Conservation (phyloP, 2,888 invertebrate genomes). For the Hipparchia semele region DNA sequence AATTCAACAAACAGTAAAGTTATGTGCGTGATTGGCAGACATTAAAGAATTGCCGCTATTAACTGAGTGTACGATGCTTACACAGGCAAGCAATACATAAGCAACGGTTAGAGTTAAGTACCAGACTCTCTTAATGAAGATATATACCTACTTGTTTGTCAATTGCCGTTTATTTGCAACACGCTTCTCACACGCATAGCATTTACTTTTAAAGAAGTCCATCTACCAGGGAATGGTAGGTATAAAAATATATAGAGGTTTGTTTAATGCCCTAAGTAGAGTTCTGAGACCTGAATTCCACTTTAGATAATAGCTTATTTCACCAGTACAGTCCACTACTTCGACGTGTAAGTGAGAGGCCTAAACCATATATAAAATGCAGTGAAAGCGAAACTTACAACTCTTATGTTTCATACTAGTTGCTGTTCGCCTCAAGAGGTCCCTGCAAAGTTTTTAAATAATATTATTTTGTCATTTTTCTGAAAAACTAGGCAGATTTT, state of each 20-base stretch:
- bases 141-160: constrained; percentile 4
- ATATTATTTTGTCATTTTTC: too few relatives aligned
- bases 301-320: background rate
- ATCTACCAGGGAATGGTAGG: background rate
- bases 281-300: background rate
- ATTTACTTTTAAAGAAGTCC: background rate
- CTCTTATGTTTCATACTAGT: too few relatives aligned
- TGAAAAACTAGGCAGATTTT: too few relatives aligned
- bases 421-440: too few relatives aligned
- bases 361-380: too few relatives aligned
- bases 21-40: constrained; percentile 39
- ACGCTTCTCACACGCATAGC: constrained; percentile 16
- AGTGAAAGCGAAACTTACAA: too few relatives aligned
- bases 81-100: constrained; percentile 17
- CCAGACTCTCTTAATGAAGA: constrained; percentile 11
- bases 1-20: constrained; percentile 19
- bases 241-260: too few relatives aligned
- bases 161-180: constrained; percentile 13
- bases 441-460: too few relatives aligned
- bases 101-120: constrained; percentile 7
- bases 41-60: constrained; percentile 18
- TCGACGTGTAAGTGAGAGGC: background rate
- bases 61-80: constrained; percentile 17
- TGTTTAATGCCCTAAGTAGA: background rate
- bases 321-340: background rate